A percentile compares a stretch with the other conserved stretches of the same genome.
These are phyloP conservation scores for Globodera rostochiensis DNA, from an alignment of 1,140 invertebrate genomes.

Conservation along the genomic window DNA sequence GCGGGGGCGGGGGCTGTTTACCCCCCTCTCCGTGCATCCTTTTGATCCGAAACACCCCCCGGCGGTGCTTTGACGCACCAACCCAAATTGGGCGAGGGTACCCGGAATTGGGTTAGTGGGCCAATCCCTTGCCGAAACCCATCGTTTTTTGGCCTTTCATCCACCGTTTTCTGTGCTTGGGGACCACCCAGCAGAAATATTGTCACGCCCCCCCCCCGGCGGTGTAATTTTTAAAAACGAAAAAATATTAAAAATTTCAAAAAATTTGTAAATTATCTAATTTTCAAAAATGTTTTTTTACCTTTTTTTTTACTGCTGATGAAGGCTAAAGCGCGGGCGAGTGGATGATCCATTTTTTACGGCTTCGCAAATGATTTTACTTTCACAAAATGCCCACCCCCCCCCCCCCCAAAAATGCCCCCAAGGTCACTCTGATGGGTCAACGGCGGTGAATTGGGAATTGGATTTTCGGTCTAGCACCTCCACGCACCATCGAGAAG, in stretches of 20 bases:
- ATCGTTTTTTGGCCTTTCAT: neutral
- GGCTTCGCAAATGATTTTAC: neutral
- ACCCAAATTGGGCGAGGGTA: neutral
- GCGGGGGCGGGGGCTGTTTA: neutral
- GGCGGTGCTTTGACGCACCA: neutral
- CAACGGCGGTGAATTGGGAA: neutral
- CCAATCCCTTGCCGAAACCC: neutral
- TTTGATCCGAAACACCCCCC: neutral
- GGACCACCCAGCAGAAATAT: neutral
- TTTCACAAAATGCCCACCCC: neutral
- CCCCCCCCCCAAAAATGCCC: too few species aligned
- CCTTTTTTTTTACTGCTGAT: neutral
- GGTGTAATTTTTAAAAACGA: too few species aligned
- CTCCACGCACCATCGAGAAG: slow-evolving; percentile 1
- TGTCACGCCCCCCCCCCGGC: too few species aligned
- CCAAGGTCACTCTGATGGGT: slow-evolving; percentile 1
- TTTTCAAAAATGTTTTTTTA: neutral
- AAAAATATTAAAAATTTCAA: too few species aligned
- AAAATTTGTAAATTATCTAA: too few species aligned
- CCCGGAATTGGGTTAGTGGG: neutral
- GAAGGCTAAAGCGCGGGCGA: neutral
- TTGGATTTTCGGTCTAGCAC: neutral
- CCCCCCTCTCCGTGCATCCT: neutral
- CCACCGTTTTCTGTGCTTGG: neutral
- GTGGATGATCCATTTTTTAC: slow-evolving; percentile 1